Conservation (phyloP, 2,113 vertebrate species). For the Mobula hypostoma region DNA sequence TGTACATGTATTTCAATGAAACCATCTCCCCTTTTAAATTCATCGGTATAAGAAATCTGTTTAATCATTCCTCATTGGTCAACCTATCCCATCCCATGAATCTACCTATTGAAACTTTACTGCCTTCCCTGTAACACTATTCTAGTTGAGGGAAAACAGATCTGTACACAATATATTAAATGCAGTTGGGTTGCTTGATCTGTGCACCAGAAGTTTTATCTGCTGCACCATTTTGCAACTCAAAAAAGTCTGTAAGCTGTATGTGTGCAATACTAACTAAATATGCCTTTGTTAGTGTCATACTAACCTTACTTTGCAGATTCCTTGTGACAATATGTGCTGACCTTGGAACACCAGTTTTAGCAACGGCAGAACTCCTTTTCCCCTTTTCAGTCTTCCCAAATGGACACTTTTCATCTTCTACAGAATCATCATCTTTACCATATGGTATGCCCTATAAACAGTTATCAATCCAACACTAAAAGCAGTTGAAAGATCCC, state of each 20-base stretch:
- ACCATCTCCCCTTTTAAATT: no score
- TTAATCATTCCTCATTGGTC: no score
- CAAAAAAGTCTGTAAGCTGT: background rate
- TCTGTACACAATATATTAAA: no score
- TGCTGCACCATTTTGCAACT: no score
- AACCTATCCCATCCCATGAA: no score
- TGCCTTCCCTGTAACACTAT: no score
- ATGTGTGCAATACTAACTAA: background rate
- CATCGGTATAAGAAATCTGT: no score
- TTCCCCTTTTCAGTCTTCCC: conserved; percentile 49
- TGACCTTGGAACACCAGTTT: conserved; percentile 56
- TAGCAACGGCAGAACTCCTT: conserved; percentile 47
- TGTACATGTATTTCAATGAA: no score
- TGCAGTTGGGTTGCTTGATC: no score
- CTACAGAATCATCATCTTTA: conserved; percentile 67
- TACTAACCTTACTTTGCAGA: conserved; percentile 61
- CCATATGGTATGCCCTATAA: background rate
- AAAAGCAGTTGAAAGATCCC: background rate
- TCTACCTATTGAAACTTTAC: no score
- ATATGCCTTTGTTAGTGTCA: background rate
- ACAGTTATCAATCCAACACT: conserved; percentile 1
- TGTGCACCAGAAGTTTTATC: no score
- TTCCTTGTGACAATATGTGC: conserved; percentile 58
- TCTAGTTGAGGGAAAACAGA: no score
- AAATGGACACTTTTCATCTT: conserved; percentile 58